A percentile compares a stretch with the other conserved stretches of the same genome.
phyloP scores from a whole-genome alignment of 2,888 invertebrate species.

The Stomorhina lunata region DNA sequence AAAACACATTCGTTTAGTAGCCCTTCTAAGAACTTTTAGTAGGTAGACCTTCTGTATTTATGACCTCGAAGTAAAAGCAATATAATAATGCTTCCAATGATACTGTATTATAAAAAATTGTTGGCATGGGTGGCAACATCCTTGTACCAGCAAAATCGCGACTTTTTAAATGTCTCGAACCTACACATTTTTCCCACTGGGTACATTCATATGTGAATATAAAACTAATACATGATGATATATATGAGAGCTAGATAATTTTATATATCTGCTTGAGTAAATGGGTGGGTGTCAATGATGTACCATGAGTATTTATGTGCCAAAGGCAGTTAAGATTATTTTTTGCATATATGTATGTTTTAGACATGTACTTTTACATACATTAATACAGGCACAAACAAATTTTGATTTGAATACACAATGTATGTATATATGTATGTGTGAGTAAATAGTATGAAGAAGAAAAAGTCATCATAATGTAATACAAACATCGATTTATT shows the following conservation, averaged over 20 bases:
- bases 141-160: no score
- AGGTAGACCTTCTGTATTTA: no score
- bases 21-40: no score
- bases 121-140: no score
- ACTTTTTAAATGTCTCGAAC: no score
- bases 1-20: no score
- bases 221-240: not conserved
- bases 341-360: not conserved
- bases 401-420: not conserved
- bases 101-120: no score
- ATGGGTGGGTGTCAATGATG: slow-evolving; percentile 26
- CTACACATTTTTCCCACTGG: no score
- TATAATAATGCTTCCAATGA: no score
- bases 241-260: slow-evolving; percentile 23
- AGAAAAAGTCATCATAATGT: slow-evolving; percentile 16
- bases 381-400: not conserved
- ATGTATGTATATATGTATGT: not conserved
- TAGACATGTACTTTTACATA: not conserved
- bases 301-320: not conserved
- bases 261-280: not conserved
- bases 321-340: slow-evolving; percentile 19
- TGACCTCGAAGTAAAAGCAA: no score
- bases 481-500: slow-evolving; percentile 39
- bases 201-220: not conserved
- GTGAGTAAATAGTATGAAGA: not conserved